Conservation (phyloP, 2,797 vertebrate species). For the Hypotaenidia okinawae region DNA sequence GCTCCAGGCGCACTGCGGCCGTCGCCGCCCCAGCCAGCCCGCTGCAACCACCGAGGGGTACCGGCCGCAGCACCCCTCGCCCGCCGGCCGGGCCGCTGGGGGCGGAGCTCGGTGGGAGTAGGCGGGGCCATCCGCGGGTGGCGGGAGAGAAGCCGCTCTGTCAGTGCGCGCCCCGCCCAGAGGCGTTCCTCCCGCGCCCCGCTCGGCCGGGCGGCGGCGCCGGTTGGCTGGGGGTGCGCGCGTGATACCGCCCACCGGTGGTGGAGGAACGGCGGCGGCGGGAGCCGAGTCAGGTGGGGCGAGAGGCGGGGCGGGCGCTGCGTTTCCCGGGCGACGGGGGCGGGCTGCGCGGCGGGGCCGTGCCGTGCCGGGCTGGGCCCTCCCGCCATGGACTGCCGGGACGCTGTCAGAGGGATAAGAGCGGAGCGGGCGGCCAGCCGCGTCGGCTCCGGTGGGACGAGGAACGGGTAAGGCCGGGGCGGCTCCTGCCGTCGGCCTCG, state of each 20-base stretch:
- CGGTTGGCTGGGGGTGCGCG: neutral
- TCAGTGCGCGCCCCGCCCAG: neutral
- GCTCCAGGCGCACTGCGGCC: rapidly evolving
- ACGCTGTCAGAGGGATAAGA: constrained; percentile 31
- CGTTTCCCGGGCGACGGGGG: constrained; percentile 32
- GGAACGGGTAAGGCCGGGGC: neutral
- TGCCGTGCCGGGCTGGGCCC: neutral
- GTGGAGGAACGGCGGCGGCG: neutral
- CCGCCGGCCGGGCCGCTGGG: neutral
- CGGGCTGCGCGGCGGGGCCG: neutral
- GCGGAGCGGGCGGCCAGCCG: neutral
- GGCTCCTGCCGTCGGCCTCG: neutral
- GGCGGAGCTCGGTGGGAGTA: too few species aligned
- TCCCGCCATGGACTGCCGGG: constrained; percentile 14
- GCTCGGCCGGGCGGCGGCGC: neutral
- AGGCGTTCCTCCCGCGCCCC: neutral
- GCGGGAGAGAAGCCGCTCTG: neutral
- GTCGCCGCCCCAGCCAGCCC: neutral
- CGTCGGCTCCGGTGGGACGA: neutral
- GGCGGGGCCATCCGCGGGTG: neutral
- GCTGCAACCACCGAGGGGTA: too few species aligned
- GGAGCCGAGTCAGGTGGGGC: neutral
- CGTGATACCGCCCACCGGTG: neutral
- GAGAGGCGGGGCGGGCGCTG: neutral
- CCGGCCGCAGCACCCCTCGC: neutral